phyloP scores from a whole-genome alignment of 2,113 vertebrate species.

The Tetraodon nigroviridis region DNA sequence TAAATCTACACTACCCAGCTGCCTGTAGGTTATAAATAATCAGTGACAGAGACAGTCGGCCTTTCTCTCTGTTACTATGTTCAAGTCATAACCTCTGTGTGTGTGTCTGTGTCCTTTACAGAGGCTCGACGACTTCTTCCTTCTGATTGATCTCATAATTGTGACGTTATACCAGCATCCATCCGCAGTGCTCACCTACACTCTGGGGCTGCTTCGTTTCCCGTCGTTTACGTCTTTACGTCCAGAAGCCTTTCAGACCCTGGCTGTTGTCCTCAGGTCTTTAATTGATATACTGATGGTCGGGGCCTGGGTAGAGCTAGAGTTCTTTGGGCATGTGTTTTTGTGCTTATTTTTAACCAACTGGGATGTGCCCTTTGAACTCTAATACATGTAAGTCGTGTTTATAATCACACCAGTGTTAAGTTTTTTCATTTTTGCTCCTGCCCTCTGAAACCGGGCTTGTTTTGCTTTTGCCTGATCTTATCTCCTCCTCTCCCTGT shows the following conservation, averaged over 20 bases:
- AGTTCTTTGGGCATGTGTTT: not conserved
- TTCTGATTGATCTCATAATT: no score
- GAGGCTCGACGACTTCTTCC: not conserved
- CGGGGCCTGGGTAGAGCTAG: not conserved
- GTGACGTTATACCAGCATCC: no score
- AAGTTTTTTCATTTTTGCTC: no score
- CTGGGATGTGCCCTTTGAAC: no score
- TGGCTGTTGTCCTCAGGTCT: not conserved
- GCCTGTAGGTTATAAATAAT: constrained; percentile 49
- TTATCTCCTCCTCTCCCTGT: constrained; percentile 7
- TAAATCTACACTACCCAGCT: constrained; percentile 17
- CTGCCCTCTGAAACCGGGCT: not conserved
- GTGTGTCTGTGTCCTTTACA: constrained; percentile 4
- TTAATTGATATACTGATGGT: not conserved
- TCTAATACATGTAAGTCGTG: no score
- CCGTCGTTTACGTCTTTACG: not conserved
- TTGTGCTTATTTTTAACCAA: not conserved
- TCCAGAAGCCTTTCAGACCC: not conserved
- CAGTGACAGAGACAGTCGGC: constrained; percentile 28
- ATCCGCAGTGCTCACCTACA: no score
- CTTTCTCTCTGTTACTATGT: constrained; percentile 16
- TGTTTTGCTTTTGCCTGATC: constrained; percentile 13
- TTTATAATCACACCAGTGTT: no score
- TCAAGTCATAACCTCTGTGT: constrained; percentile 20
- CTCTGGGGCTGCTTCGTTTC: no score